phyloP scores from a whole-genome alignment of 1,140 invertebrate species.

The Penaeus vannamei region DNA sequence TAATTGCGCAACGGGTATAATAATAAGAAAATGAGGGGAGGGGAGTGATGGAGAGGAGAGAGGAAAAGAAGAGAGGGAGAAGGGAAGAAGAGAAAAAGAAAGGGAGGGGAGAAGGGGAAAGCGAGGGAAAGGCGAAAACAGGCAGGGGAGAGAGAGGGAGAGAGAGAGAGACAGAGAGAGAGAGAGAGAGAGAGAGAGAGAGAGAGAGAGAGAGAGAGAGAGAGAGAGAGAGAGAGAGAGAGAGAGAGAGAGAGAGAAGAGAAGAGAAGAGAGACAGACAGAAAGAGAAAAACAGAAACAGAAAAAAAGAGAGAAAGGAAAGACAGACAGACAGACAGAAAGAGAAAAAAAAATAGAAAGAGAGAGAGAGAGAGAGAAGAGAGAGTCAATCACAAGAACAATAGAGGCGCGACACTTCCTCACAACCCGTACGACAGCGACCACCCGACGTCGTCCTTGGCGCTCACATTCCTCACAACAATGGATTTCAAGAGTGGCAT shows the following conservation, averaged over 20 bases:
- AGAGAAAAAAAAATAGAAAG: not conserved
- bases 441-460: not conserved
- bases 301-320: not conserved
- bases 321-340: not conserved
- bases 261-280: not conserved
- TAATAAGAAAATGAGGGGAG: not conserved
- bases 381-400: not conserved
- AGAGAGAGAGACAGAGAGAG: not conserved
- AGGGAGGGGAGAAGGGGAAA: not conserved
- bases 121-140: too few species aligned
- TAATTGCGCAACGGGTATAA: too few species aligned
- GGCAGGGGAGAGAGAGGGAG: not conserved
- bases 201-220: not conserved
- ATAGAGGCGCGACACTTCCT: not conserved
- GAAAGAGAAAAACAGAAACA: not conserved
- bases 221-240: not conserved
- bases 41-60: not conserved
- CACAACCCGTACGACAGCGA: not conserved
- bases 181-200: not conserved
- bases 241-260: not conserved
- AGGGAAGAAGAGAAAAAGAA: too few species aligned
- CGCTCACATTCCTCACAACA: too few species aligned
- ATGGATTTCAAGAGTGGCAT: too few species aligned
- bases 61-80: not conserved
- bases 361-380: not conserved